Evolutionary conservation across 2,888 invertebrate species (phyloP), one percentile per base, ranked within the genome.

Genomic region (Sisyra nigra): DNA sequence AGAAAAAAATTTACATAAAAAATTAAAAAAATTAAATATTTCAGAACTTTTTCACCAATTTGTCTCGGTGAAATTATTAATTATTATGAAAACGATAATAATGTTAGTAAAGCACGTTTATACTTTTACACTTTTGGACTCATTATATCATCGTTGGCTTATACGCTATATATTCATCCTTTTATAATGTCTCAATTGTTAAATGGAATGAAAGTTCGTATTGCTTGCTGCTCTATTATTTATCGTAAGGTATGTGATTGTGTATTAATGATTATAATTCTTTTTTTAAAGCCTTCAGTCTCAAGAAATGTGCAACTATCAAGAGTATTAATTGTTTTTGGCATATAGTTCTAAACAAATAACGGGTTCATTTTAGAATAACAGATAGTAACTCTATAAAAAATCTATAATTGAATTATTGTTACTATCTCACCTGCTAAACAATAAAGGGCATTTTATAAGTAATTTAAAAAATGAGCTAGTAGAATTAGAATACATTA

Each of bases 121-220:
- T 14, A 35, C 9, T 13, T 35, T 2, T 35, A 35, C 13, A 15
- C 17, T 15, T 11, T 35, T 35, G 35, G 35, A n/a, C 9, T 35
- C 9, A 15, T 35, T 35, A 9, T 35, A 35, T 15, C 14, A 3
- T 13, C 35, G 17, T 13, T 35, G 13, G 15, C 17, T 4, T 14
- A 4, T 9, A 15, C 14, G 9, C 17, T 80, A 50, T 62, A 74
- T 11, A 69, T 74, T 52, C 79, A 80, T 57, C 80, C 80, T 55
- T 71, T 74, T 41, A 67, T 76, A 24, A 76, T 89, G 69, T 80
- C 77, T 13, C 74, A 84, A 11, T 68, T 82, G 42, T 80, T 84
- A 53, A 71, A 84, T 61, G 88, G 89, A 37, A 84, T 88, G 85
- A 76, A 82, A 60, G 71, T 87, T 56, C 66, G 89, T 10, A 74